Evolutionary conservation across 2,888 invertebrate species (phyloP), one percentile per base, ranked within the genome.

Genomic region (Muscina levida): DNA sequence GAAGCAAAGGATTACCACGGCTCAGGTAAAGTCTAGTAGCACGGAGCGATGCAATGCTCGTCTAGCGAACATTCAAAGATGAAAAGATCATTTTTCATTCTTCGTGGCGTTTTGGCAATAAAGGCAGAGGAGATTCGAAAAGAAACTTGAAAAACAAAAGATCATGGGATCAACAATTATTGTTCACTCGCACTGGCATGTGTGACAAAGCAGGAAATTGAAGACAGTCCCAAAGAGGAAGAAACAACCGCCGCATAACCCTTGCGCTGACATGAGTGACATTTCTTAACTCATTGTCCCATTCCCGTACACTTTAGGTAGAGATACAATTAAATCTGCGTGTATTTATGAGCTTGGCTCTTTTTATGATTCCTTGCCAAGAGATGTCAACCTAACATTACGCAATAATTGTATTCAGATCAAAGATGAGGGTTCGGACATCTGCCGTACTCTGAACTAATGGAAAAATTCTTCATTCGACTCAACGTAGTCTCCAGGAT

Each of bases 201-300:
- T 59, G 70, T 73, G 73, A 62, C 74, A 74, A 31, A 62, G 59
- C 80, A 77, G 80, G 80, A 81, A 81, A 81, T 70, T 56, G 19
- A 67, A 74, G 59, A 73, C 51, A 80, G 2, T 39, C 17, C 24
- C 62, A 6, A 11, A 51, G 73, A 80, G 76, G 72, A 80, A 68
- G 62, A 37, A 6, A 42, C 1, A 10, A 24, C 46, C 39, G 46
- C 46, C 62, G 42, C 59, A 51, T 76, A 76, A 81, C 80, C 80
- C 77, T 77, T 81, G 59, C 62, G 59, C 44, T 77, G 77, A 81
- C 77, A 81, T 81, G 80, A 77, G 39, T 81, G 77, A 81, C 80
- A 81, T 81, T 81, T 72, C 71, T 77, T 77, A 81, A 62, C 77
- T 71, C 66, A 24, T 70, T 42, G 46, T 72, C 44, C 42, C 24